Evolutionary conservation across 1,140 invertebrate species (phyloP), one percentile per base, ranked within the genome.

Genomic region (Zeugodacus cucurbitae): DNA sequence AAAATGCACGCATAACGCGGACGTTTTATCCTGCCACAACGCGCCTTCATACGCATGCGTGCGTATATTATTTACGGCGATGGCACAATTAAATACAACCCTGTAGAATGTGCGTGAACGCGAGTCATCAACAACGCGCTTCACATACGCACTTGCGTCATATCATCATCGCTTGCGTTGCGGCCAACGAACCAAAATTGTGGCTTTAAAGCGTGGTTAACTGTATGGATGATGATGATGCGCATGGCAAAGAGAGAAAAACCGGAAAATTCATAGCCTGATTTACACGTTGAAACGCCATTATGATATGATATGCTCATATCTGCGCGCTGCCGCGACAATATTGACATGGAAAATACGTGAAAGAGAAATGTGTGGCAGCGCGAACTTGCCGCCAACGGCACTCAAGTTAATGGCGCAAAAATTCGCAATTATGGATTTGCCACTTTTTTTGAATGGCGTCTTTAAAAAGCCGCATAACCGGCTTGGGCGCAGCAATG

Each of bases 71-170:
- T 48, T 8, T 41, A 29, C 74, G 29, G n/a, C 22, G 74, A 82
- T 82, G 48, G 37, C 74, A 29, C 70, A 78, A 78, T 78, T 78
- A 78, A 82, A 48, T 54, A 22, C 74, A 82, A 82, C 74, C 8
- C 74, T 82, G 74, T 26, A 62, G n/a, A n/a, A 62, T 62, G 58
- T 29, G 74, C 74, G 37, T 48, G 8, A 7, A 29, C 0, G 41
- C 26, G 74, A 14, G 74, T 26, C 74, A 82, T 82, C 74, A 82
- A 34, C 14, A 62, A 67, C 8, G 14, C n/a, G 26, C 17, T n/a
- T n/a, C 2, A 37, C 14, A 70, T 17, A 70, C 67, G 67, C 70
- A 41, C 48, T 44, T 44, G 22, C 70, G 34, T 17, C 70, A 44
- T 41, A 22, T 74, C 20, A 41, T 74, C 14, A 74, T 26, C n/a